Evolutionary conservation across 2,888 invertebrate genomes (phyloP).

Genomic region (Dorcus hopei): DNA sequence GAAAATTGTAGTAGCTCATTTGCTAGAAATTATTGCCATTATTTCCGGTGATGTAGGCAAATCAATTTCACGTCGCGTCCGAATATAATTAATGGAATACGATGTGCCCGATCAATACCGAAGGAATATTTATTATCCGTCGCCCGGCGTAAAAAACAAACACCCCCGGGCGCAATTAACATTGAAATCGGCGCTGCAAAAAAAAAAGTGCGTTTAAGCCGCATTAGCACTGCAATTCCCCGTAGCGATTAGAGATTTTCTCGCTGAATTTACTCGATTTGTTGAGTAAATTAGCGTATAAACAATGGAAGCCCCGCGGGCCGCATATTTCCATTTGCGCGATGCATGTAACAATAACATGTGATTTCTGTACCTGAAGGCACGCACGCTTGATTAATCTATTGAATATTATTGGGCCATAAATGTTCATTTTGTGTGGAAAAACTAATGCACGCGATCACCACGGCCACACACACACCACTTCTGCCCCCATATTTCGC

Average conservation of each 20-base stretch:
- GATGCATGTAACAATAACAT: slow-evolving; percentile 37
- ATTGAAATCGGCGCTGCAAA: neutral
- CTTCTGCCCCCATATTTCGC: no score
- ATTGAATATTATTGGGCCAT: slow-evolving; percentile 24
- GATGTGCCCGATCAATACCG: neutral
- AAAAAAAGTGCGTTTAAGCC: slow-evolving; percentile 1
- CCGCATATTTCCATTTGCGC: slow-evolving; percentile 31
- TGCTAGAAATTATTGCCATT: neutral
- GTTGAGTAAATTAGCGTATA: slow-evolving; percentile 21
- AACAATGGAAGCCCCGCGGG: slow-evolving; percentile 17
- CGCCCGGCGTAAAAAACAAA: neutral
- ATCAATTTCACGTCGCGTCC: neutral
- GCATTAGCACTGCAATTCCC: slow-evolving; percentile 10
- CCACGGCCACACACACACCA: no score
- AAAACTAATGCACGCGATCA: no score
- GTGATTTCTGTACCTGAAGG: slow-evolving; percentile 36
- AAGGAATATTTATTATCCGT: neutral
- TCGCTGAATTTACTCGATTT: slow-evolving; percentile 27
- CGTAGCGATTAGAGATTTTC: slow-evolving; percentile 25
- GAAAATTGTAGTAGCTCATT: neutral
- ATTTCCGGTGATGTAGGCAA: neutral
- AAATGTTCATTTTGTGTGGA: slow-evolving; percentile 4
- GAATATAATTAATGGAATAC: neutral
- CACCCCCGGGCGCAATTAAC: neutral
- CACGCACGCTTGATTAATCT: slow-evolving; percentile 35